phyloP scores from a whole-genome alignment of 2,888 invertebrate species.

The Diogma glabrata region DNA sequence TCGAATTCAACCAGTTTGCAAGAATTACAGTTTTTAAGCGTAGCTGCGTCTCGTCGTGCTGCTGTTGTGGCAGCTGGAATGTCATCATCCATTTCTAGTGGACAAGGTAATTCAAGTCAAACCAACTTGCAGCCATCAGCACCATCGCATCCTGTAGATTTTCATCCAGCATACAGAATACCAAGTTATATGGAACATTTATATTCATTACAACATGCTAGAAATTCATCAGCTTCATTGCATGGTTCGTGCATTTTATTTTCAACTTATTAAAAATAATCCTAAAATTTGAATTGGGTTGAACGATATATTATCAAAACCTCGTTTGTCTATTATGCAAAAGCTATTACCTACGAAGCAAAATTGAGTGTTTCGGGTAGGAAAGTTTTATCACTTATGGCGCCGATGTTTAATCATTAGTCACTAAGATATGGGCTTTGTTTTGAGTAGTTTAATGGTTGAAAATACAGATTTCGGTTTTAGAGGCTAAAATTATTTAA shows the following conservation, averaged over 20 bases:
- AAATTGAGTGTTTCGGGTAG: too few relatives aligned
- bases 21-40: constrained; percentile 35
- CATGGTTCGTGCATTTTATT: constrained; percentile 44
- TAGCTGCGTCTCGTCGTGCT: constrained; percentile 36
- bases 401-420: too few relatives aligned
- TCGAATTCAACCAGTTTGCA: constrained; percentile 28
- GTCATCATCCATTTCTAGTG: constrained; percentile 29
- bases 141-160: constrained; percentile 41
- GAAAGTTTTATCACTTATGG: too few relatives aligned
- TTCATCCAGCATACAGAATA: constrained; percentile 59
- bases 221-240: constrained; percentile 52
- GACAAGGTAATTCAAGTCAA: constrained; percentile 36
- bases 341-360: too few relatives aligned
- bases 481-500: too few relatives aligned
- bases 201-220: constrained; percentile 56
- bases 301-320: too few relatives aligned
- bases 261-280: too few relatives aligned
- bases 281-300: too few relatives aligned
- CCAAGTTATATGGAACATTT: constrained; percentile 68
- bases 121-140: constrained; percentile 44
- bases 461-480: too few relatives aligned
- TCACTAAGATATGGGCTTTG: too few relatives aligned
- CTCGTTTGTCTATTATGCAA: too few relatives aligned
- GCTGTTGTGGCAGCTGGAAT: constrained; percentile 40
- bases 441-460: too few relatives aligned